Evolutionary conservation across 2,888 invertebrate species (phyloP).

Genomic region (Amitus sp.): DNA sequence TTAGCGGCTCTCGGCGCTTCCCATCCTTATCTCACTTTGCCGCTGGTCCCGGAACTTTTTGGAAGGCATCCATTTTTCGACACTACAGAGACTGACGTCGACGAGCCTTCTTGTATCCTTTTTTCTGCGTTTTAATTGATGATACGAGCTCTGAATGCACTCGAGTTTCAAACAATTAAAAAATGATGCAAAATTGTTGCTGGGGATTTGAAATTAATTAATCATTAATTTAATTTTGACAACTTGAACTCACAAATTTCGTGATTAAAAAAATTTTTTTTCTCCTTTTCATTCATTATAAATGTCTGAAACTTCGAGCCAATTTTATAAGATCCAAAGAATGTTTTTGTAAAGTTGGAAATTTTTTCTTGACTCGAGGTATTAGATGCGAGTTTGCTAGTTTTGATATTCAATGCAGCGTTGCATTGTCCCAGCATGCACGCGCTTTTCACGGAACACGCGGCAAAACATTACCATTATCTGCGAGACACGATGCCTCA

Average conservation of each 20-base stretch:
- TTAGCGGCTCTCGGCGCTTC: constrained; percentile 88
- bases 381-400: constrained; percentile 85
- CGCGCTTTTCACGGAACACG: constrained; percentile 92
- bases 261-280: no score
- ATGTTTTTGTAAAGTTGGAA: constrained; percentile 1
- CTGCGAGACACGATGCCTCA: constrained; percentile 92
- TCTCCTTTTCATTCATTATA: no score
- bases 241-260: no score
- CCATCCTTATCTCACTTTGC: constrained; percentile 90
- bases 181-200: no score
- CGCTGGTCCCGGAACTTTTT: constrained; percentile 88
- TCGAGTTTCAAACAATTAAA: no score
- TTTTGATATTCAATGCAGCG: constrained; percentile 95
- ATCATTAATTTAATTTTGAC: no score
- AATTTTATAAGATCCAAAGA: no score
- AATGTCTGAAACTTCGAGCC: no score
- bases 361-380: constrained; percentile 36
- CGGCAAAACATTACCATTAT: constrained; percentile 92
- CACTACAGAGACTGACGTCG: constrained; percentile 94
- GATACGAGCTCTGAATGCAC: no score
- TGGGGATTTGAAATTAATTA: no score
- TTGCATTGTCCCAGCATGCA: constrained; percentile 89
- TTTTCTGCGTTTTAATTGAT: no score
- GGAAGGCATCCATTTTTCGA: constrained; percentile 97
- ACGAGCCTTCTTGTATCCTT: constrained; percentile 89